A percentile compares a stretch with the other conserved stretches of the same genome.
Conservation (phyloP, 2,113 vertebrate genomes). For the Rhombomys opimus region DNA sequence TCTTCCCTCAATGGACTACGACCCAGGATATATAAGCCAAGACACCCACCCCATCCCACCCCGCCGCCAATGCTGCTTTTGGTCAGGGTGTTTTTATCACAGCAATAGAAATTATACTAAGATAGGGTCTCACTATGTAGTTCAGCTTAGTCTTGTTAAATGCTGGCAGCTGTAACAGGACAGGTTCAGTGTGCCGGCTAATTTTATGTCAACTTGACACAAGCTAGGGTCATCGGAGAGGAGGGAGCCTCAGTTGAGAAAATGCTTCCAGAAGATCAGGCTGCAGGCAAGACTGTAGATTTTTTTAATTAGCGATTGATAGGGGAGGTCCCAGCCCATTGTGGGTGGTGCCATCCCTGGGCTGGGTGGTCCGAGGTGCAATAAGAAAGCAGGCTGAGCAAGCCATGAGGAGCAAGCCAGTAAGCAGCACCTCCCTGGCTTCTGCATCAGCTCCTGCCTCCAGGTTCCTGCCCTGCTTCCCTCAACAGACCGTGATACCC, state of each 20-base stretch:
- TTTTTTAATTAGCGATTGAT: neutral
- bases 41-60: neutral
- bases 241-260: neutral
- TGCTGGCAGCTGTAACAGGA: neutral
- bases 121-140: neutral
- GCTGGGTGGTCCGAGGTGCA: neutral
- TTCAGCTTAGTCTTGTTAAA: neutral
- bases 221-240: neutral
- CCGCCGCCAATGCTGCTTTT: neutral
- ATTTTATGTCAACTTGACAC: neutral
- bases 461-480: neutral
- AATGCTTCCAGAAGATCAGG: neutral
- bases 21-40: neutral
- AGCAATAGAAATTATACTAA: neutral
- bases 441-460: neutral
- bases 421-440: neutral
- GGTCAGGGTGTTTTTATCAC: neutral
- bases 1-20: neutral
- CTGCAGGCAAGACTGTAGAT: neutral
- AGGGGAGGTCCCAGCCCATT: neutral
- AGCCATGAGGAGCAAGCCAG: neutral
- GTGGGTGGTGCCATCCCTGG: neutral
- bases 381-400: neutral
- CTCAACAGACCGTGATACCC: neutral
- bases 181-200: neutral